These are phyloP conservation scores for Pelagia noctiluca DNA, from an alignment of 30 jellyfish, hydroid and myxozoan species.

Conservation along the genomic window DNA sequence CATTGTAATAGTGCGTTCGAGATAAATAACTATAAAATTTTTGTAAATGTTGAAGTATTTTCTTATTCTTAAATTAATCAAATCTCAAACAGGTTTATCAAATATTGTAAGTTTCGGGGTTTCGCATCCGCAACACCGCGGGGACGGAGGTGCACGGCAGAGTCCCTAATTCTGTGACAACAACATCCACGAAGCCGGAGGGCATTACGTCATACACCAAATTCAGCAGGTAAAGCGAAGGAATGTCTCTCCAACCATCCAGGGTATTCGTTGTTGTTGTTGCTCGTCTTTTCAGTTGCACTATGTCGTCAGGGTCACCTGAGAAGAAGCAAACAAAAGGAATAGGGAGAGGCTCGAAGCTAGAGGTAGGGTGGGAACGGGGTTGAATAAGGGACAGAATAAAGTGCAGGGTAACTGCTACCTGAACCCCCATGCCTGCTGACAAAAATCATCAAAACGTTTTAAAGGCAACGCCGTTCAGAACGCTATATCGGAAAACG, in stretches of 20 bases:
- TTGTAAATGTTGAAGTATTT: too few species aligned
- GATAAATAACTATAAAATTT: too few species aligned
- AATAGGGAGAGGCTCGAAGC: neutral
- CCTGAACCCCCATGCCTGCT: too few species aligned
- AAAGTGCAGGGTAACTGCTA: neutral
- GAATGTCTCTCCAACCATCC: conserved; percentile 89
- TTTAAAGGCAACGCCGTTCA: neutral
- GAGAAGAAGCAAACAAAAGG: neutral
- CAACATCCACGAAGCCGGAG: conserved; percentile 89
- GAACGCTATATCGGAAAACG: neutral
- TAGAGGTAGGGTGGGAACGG: neutral
- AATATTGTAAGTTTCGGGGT: conserved; percentile 20
- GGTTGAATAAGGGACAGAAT: neutral
- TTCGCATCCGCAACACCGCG: conserved; percentile 78
- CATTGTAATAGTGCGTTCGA: too few species aligned
- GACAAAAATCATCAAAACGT: neutral
- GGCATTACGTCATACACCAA: conserved; percentile 98
- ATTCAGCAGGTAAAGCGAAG: conserved; percentile 78
- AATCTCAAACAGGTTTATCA: too few species aligned
- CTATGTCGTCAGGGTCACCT: conserved; percentile 98
- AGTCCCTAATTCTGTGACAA: conserved; percentile 97
- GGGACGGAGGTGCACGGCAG: conserved; percentile 99
- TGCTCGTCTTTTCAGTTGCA: conserved; percentile 52
- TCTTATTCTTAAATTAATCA: too few species aligned
- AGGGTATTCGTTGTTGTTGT: conserved; percentile 53